Percentiles rank a stretch among this genome's conserved stretches.
Evolutionary conservation across 2,888 invertebrate species (phyloP).

Genomic region (Drosophila mercatorum): DNA sequence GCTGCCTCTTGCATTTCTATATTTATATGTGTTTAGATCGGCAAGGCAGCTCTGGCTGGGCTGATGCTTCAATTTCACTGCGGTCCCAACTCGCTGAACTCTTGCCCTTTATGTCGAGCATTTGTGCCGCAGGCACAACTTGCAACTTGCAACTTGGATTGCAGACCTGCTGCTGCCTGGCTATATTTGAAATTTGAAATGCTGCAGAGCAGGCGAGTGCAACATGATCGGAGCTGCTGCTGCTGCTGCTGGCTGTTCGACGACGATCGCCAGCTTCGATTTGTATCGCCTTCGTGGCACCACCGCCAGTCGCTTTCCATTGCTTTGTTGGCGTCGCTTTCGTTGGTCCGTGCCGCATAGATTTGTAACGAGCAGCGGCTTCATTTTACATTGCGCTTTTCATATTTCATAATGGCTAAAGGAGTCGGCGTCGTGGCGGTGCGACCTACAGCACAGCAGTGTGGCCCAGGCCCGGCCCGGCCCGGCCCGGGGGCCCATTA

Average conservation of each 20-base stretch:
- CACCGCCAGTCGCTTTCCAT: constrained; percentile 48
- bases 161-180: constrained; percentile 60
- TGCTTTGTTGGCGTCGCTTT: constrained; percentile 35
- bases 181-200: constrained; percentile 50
- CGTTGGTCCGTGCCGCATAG: constrained; percentile 68
- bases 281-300: constrained; percentile 69
- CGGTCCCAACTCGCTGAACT: constrained; percentile 74
- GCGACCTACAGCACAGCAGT: constrained; percentile 69
- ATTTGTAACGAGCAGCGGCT: constrained; percentile 63
- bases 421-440: constrained; percentile 36
- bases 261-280: constrained; percentile 73
- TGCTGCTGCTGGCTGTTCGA: constrained; percentile 13
- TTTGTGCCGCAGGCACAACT: constrained; percentile 62
- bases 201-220: constrained; percentile 65
- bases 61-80: constrained; percentile 59
- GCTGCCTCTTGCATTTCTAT: constrained; percentile 30
- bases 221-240: constrained; percentile 63
- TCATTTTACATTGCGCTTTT: constrained; percentile 67
- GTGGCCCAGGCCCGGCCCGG: constrained; percentile 11
- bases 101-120: constrained; percentile 78
- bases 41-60: constrained; percentile 4
- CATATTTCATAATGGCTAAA: constrained; percentile 69
- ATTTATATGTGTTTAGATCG: constrained; percentile 14
- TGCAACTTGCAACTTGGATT: constrained; percentile 27
- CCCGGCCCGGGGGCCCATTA: constrained; percentile 45